Conservation (phyloP, 2,113 vertebrate genomes). For the Apus apus region DNA sequence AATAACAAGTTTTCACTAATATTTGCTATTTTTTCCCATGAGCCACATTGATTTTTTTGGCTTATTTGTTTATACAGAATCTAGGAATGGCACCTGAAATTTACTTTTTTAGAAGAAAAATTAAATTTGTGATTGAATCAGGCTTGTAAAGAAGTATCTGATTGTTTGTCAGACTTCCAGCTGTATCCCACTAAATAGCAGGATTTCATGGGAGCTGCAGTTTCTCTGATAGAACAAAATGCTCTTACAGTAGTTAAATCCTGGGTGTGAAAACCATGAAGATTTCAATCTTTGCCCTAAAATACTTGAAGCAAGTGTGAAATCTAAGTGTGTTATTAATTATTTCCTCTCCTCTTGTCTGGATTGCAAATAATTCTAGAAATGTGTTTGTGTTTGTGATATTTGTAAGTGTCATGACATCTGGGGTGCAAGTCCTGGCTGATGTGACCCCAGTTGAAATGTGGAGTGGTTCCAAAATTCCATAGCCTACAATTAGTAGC, state of each 20-base stretch:
- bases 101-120: neutral
- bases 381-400: neutral
- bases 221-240: neutral
- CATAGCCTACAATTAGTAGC: neutral
- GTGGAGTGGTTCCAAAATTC: neutral
- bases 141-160: neutral
- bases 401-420: neutral
- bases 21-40: neutral
- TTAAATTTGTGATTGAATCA: neutral
- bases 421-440: neutral
- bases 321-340: neutral
- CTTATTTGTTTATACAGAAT: neutral
- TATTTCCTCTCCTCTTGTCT: neutral
- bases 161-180: neutral
- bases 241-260: neutral
- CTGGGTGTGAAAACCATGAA: neutral
- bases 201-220: neutral
- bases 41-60: neutral
- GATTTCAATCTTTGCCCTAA: neutral
- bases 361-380: neutral
- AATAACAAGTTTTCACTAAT: fast-evolving
- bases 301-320: neutral
- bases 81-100: neutral
- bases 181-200: neutral
- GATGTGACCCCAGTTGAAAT: neutral